phyloP scores from a whole-genome alignment of 2,797 vertebrate species.

The Parauchenoglanis punctatus region DNA sequence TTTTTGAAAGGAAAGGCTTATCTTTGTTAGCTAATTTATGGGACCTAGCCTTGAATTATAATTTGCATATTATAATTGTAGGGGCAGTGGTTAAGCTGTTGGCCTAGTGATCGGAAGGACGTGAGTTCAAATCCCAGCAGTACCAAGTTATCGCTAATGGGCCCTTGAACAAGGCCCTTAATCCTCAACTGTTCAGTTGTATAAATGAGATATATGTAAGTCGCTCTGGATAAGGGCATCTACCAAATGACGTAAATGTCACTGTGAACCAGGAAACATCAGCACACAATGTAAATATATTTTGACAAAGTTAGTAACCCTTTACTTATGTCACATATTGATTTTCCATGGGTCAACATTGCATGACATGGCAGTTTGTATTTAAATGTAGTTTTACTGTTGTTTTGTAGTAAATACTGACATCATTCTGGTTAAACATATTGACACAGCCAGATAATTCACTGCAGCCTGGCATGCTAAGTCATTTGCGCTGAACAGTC shows the following conservation, averaged over 20 bases:
- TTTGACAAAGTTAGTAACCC: neutral
- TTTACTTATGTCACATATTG: neutral
- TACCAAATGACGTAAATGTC: too few species aligned
- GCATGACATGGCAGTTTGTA: neutral
- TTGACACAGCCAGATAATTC: neutral
- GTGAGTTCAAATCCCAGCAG: too few species aligned
- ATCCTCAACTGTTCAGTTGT: too few species aligned
- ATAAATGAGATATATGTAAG: too few species aligned
- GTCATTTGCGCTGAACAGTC: neutral
- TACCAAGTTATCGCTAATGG: too few species aligned
- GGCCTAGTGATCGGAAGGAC: too few species aligned
- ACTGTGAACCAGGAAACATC: too few species aligned
- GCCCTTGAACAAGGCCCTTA: too few species aligned
- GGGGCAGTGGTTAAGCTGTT: too few species aligned
- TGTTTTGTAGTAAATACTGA: neutral
- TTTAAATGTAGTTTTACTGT: neutral
- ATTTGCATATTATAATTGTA: neutral
- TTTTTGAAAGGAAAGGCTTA: neutral
- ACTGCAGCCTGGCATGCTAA: neutral
- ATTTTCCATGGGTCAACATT: neutral
- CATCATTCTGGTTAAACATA: neutral
- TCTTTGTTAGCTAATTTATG: neutral
- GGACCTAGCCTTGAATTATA: neutral
- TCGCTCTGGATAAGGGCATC: too few species aligned
- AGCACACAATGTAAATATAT: too few species aligned